Conservation (phyloP, 2,797 vertebrate species). For the Mormyrus proboscirostris region DNA sequence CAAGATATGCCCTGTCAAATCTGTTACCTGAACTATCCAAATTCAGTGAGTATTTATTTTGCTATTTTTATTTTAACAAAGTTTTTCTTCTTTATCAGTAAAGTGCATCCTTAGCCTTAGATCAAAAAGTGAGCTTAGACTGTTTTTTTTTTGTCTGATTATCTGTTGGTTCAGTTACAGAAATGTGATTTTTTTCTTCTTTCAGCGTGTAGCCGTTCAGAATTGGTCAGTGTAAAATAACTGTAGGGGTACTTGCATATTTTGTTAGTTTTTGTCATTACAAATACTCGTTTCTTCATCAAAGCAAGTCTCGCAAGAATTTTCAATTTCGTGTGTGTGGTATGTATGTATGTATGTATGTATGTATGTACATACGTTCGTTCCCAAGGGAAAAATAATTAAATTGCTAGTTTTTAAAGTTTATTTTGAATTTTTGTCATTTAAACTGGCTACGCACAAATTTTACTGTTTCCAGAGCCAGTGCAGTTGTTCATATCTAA, state of each 20-base stretch:
- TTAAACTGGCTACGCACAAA: neutral
- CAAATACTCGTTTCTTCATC: neutral
- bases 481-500: neutral
- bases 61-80: neutral
- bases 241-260: neutral
- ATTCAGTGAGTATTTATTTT: conserved; percentile 76
- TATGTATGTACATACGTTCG: too few species aligned
- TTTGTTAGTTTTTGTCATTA: neutral
- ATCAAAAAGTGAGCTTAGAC: neutral
- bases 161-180: neutral
- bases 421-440: neutral
- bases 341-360: too few species aligned
- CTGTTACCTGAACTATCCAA: conserved; percentile 98
- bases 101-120: neutral
- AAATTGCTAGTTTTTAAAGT: neutral
- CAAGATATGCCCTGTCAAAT: conserved; percentile 99
- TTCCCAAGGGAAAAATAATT: neutral
- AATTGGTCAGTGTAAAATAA: neutral
- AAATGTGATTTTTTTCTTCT: neutral
- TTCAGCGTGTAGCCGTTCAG: neutral
- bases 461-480: neutral
- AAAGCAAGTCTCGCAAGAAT: neutral
- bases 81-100: neutral
- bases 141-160: neutral
- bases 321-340: neutral